phyloP scores from a whole-genome alignment of 1,140 invertebrate species.

The Papilio machaon region DNA sequence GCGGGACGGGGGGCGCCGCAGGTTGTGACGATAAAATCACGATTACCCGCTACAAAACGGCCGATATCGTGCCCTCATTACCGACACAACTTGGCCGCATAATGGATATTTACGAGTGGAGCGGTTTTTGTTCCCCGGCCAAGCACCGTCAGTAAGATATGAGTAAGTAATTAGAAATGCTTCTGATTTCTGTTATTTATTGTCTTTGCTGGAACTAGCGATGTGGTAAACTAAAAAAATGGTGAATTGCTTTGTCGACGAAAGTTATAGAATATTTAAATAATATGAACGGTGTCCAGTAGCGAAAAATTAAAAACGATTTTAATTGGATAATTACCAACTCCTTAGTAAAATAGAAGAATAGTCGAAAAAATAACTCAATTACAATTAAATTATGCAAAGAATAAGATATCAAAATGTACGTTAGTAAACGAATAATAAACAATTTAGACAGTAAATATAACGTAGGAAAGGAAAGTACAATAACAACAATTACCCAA shows the following conservation, averaged over 20 bases:
- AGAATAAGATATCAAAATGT: background rate
- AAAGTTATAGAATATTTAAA: background rate
- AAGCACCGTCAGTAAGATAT: background rate
- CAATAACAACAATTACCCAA: constrained; percentile 30
- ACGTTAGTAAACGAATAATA: background rate
- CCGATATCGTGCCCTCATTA: constrained; percentile 73
- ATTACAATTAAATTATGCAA: background rate
- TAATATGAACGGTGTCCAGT: background rate
- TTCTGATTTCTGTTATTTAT: constrained; percentile 14
- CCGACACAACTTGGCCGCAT: constrained; percentile 58
- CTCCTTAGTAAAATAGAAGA: background rate
- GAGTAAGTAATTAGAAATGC: constrained; percentile 23
- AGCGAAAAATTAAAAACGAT: background rate
- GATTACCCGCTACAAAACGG: constrained; percentile 78
- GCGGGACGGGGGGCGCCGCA: constrained; percentile 38
- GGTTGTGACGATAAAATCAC: constrained; percentile 68
- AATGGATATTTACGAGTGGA: constrained; percentile 64
- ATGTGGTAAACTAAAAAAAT: background rate
- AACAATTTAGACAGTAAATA: background rate
- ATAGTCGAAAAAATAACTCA: background rate
- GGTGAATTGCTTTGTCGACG: background rate
- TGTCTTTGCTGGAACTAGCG: background rate
- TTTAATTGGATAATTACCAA: background rate
- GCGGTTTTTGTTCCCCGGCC: constrained; percentile 41
- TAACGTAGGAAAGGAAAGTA: constrained; percentile 13